Base-by-base conservation (phyloP, 1,140 invertebrate species). In the Sweltsa coloradensis region DNA sequence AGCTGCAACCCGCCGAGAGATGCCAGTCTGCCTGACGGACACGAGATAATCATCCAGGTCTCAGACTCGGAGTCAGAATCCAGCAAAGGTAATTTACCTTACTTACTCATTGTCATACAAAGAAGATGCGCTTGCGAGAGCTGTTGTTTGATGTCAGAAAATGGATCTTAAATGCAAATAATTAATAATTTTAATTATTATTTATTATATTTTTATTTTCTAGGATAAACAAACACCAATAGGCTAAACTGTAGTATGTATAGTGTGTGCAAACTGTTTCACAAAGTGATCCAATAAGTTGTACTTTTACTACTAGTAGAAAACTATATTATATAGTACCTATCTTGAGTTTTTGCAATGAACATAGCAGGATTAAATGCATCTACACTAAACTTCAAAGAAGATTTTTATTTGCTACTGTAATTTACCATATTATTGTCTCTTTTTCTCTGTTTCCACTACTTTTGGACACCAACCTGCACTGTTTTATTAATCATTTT, bases 41-140 rank as follows among this genome's bases (percentile, higher is more conserved):
- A 56, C 3, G 63, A 70, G 18, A 68, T 71, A 58, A 60, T 72
- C 25, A 66, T 71, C 5, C 60, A 67, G 54, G 67, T 70, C 0
- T 58, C 61, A 13, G 61, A 67, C 25, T 50, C 55, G 16, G 68
- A 69, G 26, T 47, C 51, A 13, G 68, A 71, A 13, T 61, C 50
- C 45, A 34, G 53, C 5, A 69, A 66, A 65, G 66, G 67, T 68
- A 47, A 44, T 27, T 3, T 34, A 37, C 6, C 22, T 36, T 41
- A 16, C 39, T n/a, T 40, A 37, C 1, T 45, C 36, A 37, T 45
- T 1, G 9, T 21, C 24, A 41, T 5, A 22, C 16, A n/a, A 18
- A n/a, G 14, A 31, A 31, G 14, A 7, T n/a, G 14, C 29, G 11
- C 2, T 13, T 13, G 1, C 14, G 14, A 2, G 14, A 31, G 14